phyloP scores from a whole-genome alignment of 2,113 vertebrate genomes.

The Hypanus sabinus region DNA sequence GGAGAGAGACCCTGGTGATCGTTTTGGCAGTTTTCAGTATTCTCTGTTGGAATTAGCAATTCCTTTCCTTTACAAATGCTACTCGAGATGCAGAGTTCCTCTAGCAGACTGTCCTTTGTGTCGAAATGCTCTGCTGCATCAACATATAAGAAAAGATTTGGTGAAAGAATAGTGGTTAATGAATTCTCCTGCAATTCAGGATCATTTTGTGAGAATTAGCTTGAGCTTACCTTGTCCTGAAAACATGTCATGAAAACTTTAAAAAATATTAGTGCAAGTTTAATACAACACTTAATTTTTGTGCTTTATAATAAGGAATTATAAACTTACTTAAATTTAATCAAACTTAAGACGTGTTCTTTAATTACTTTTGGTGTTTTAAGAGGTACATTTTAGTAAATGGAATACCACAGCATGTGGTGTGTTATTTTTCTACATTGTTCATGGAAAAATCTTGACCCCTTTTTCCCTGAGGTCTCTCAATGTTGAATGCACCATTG shows the following conservation, averaged over 20 bases:
- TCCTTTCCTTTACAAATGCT: no score
- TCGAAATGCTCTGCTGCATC: neutral
- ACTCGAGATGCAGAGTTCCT: no score
- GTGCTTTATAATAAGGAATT: neutral
- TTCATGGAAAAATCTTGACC: neutral
- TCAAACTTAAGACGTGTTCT: neutral
- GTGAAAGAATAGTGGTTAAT: neutral
- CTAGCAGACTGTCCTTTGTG: no score
- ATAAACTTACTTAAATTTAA: neutral
- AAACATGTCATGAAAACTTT: neutral
- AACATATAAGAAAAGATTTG: neutral
- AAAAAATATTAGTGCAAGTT: conserved; percentile 1
- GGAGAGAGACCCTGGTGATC: no score
- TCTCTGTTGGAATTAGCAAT: no score
- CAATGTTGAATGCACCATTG: neutral
- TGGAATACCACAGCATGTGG: neutral
- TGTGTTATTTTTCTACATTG: neutral
- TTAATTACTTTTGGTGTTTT: neutral
- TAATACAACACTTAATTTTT: neutral
- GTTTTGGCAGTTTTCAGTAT: no score
- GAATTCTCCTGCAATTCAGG: neutral
- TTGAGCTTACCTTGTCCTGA: neutral
- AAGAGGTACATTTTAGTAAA: neutral
- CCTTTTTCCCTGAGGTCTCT: neutral
- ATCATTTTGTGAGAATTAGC: neutral